phyloP scores from a whole-genome alignment of 1,140 invertebrate genomes.

The Laodelphax striatellus region DNA sequence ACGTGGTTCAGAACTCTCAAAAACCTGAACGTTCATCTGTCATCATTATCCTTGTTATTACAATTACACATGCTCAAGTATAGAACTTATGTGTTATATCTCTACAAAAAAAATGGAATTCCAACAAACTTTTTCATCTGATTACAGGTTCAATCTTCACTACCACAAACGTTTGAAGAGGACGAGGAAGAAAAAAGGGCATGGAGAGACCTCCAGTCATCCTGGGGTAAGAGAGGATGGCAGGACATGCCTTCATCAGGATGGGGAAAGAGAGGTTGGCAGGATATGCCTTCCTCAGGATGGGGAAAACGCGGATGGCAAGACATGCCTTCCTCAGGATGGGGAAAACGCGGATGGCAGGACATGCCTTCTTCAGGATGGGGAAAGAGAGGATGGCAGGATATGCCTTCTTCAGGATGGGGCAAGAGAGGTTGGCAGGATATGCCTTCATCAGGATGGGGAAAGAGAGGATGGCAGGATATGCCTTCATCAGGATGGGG shows the following conservation, averaged over 20 bases:
- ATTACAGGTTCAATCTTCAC: not conserved
- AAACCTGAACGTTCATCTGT: too few relatives aligned
- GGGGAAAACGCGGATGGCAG: constrained; percentile 25
- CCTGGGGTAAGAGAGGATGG: constrained; percentile 17
- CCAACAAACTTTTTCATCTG: too few relatives aligned
- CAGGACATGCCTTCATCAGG: constrained; percentile 14
- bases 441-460: constrained; percentile 20
- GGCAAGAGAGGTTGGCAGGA: constrained; percentile 21
- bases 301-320: constrained; percentile 26
- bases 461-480: constrained; percentile 24
- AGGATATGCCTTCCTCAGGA: constrained; percentile 16
- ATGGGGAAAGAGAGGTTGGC: constrained; percentile 19
- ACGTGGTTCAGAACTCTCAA: too few relatives aligned
- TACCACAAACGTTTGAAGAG: constrained; percentile 11
- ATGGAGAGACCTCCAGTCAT: constrained; percentile 14
- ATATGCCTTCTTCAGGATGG: constrained; percentile 22
- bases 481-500: constrained; percentile 23
- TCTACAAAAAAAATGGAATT: too few relatives aligned
- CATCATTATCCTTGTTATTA: too few relatives aligned
- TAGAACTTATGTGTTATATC: too few relatives aligned
- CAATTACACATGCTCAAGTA: too few relatives aligned
- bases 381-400: constrained; percentile 25
- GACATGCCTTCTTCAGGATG: constrained; percentile 22
- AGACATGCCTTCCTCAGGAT: constrained; percentile 19
- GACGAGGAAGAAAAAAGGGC: constrained; percentile 16